Conservation (phyloP, 1,140 invertebrate genomes). For the Aphaenogaster ashmeadi region DNA sequence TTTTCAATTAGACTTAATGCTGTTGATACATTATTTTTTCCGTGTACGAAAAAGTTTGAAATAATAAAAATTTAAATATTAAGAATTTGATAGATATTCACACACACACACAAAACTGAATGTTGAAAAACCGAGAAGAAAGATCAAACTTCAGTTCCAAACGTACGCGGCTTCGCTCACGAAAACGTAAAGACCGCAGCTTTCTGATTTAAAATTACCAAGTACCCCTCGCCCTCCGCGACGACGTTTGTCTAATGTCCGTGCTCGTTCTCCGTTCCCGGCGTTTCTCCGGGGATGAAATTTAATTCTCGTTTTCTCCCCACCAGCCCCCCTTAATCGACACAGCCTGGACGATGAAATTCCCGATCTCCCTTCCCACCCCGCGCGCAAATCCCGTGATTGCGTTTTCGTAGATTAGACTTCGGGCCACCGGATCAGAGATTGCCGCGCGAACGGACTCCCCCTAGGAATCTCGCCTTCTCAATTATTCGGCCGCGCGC, state of each 20-base stretch:
- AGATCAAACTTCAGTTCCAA: not conserved
- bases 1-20: no score
- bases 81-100: not conserved
- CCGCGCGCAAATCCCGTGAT: not conserved
- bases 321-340: constrained; percentile 40
- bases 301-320: constrained; percentile 17
- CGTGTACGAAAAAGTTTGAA: not conserved
- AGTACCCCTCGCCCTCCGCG: not conserved
- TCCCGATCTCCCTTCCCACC: not conserved
- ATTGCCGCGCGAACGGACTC: constrained; percentile 44
- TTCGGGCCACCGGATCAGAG: constrained; percentile 12
- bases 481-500: constrained; percentile 42
- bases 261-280: not conserved
- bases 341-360: constrained; percentile 36
- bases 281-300: constrained; percentile 36
- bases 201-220: constrained; percentile 20
- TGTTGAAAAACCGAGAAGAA: not conserved
- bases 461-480: constrained; percentile 50
- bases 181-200: constrained; percentile 9
- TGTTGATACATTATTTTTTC: no score
- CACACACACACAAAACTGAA: not conserved
- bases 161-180: not conserved
- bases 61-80: not conserved
- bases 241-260: constrained; percentile 17
- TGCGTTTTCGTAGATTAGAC: constrained; percentile 42